A percentile compares a stretch with the other conserved stretches of the same genome.
Evolutionary conservation across 2,888 invertebrate species (phyloP).

Genomic region (Lasioglossum lativentre): DNA sequence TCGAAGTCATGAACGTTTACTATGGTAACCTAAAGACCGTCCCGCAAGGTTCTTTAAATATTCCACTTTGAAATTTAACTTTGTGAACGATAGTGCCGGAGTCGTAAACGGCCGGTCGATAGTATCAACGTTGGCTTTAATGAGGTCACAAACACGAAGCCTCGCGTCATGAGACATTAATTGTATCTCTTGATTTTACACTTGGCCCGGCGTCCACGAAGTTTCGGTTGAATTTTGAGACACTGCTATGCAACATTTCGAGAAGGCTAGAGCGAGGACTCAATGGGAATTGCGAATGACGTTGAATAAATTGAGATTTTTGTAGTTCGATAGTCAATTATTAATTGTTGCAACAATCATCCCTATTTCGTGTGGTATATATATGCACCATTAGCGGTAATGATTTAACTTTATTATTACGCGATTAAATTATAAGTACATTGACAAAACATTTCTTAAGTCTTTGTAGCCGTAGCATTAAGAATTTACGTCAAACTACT

Average conservation of each 20-base stretch:
- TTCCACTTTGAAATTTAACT: conserved; percentile 64
- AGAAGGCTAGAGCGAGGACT: neutral
- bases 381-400: too few species aligned
- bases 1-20: conserved; percentile 52
- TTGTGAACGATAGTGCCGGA: conserved; percentile 45
- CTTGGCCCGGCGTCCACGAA: neutral
- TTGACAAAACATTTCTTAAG: neutral
- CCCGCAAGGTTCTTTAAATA: conserved; percentile 46
- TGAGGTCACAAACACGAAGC: conserved; percentile 69
- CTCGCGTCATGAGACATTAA: conserved; percentile 13
- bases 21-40: conserved; percentile 61
- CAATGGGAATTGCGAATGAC: neutral
- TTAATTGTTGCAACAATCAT: too few species aligned
- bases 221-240: neutral
- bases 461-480: neutral
- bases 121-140: conserved; percentile 73
- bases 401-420: neutral
- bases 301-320: neutral
- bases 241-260: neutral
- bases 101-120: conserved; percentile 44
- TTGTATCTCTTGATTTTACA: conserved; percentile 41
- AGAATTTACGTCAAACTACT: too few species aligned
- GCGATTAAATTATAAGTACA: neutral
- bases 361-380: too few species aligned
- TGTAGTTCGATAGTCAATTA: too few species aligned